A percentile compares a stretch with the other conserved stretches of the same genome.
These are phyloP conservation scores for Andrena marginata DNA, from an alignment of 2,888 invertebrate genomes.

Conservation along the genomic window DNA sequence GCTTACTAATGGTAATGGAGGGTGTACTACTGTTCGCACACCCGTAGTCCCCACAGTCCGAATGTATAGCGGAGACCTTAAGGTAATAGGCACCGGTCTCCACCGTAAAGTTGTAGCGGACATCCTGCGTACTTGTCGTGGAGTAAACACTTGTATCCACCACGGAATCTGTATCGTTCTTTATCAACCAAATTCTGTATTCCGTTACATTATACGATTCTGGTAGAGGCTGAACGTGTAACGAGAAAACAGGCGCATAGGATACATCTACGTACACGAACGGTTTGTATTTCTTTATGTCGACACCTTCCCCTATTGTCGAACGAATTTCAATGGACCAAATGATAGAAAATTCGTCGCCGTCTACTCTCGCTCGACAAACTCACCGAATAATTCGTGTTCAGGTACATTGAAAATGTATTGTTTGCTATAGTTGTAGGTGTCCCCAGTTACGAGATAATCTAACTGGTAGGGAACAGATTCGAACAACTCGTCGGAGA, in stretches of 20 bases:
- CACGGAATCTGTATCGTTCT: conserved; percentile 74
- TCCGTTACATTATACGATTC: conserved; percentile 77
- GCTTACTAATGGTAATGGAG: conserved; percentile 79
- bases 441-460: conserved; percentile 69
- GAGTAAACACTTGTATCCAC: conserved; percentile 56
- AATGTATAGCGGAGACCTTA: conserved; percentile 80
- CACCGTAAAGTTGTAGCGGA: conserved; percentile 75
- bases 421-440: conserved; percentile 77
- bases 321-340: background rate
- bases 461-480: conserved; percentile 76
- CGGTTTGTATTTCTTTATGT: conserved; percentile 74
- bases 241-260: conserved; percentile 69
- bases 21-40: conserved; percentile 82
- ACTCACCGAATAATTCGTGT: conserved; percentile 77
- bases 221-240: conserved; percentile 81
- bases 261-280: conserved; percentile 82
- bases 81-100: conserved; percentile 79
- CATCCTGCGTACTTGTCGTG: conserved; percentile 55
- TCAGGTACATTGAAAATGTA: conserved; percentile 80
- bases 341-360: background rate
- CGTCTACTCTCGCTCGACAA: background rate
- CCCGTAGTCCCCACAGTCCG: conserved; percentile 75
- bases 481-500: conserved; percentile 74
- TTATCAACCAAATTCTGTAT: conserved; percentile 81
- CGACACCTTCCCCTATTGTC: conserved; percentile 53